Conservation (phyloP, 2,113 vertebrate genomes). For the Physeter macrocephalus region DNA sequence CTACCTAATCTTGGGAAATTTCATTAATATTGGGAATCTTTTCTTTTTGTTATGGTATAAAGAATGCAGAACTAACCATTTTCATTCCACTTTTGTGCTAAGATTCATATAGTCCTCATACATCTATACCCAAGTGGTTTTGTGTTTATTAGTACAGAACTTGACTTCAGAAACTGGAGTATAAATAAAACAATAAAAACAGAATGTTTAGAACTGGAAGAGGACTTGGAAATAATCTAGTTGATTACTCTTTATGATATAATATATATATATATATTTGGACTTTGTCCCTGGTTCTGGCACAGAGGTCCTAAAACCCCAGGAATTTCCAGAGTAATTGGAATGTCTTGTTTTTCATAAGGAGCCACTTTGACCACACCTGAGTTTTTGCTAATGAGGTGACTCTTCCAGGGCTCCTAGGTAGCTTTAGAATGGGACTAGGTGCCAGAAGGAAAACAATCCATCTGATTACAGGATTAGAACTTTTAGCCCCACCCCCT, state of each 20-base stretch:
- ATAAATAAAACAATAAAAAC: background rate
- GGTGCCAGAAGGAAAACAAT: background rate
- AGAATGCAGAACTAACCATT: background rate
- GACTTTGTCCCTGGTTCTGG: background rate
- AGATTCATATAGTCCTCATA: background rate
- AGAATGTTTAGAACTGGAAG: background rate
- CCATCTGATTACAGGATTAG: background rate
- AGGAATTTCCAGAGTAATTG: background rate
- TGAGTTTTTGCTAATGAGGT: background rate
- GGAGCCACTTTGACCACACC: background rate
- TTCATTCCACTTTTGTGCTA: background rate
- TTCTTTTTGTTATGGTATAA: background rate
- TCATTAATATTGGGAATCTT: background rate
- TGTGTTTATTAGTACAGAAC: background rate
- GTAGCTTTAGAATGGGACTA: background rate
- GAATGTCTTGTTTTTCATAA: background rate
- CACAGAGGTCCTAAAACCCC: background rate
- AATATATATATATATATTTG: background rate
- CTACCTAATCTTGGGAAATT: background rate
- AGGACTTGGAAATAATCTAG: background rate
- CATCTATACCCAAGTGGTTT: background rate
- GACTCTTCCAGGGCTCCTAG: fast-evolving
- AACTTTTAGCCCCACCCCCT: background rate
- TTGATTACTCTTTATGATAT: background rate
- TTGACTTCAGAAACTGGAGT: background rate